phyloP scores from a whole-genome alignment of 2,888 invertebrate species.

The Synanthedon tipuliformis region DNA sequence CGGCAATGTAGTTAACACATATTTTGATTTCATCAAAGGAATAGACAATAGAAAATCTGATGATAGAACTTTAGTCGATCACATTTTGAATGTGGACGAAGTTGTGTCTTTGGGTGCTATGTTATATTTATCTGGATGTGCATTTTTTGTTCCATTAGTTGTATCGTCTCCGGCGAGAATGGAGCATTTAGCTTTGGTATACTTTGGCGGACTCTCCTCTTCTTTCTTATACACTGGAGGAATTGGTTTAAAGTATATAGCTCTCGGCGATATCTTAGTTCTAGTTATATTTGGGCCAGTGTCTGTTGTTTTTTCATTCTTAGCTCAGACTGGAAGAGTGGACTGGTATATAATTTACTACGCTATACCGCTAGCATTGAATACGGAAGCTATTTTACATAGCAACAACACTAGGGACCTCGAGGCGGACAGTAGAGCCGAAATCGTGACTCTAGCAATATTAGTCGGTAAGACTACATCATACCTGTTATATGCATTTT shows the following conservation, averaged over 20 bases:
- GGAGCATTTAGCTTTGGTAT: constrained; percentile 94
- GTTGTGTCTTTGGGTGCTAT: constrained; percentile 90
- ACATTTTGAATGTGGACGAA: constrained; percentile 77
- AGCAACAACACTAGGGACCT: constrained; percentile 95
- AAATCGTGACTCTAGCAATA: constrained; percentile 95
- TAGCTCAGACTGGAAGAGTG: constrained; percentile 92
- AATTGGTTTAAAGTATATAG: constrained; percentile 95
- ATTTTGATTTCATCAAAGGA: constrained; percentile 94
- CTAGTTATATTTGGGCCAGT: constrained; percentile 94
- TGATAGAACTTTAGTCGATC: constrained; percentile 94
- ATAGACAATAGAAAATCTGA: constrained; percentile 94
- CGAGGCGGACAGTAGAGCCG: constrained; percentile 87
- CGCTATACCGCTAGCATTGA: constrained; percentile 92
- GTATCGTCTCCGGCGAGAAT: constrained; percentile 89
- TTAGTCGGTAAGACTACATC: constrained; percentile 91
- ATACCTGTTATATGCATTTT: constrained; percentile 88
- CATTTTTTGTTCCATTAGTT: constrained; percentile 82
- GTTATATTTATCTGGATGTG: constrained; percentile 87
- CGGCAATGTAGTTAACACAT: constrained; percentile 96
- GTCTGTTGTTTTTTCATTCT: constrained; percentile 91
- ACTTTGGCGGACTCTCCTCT: constrained; percentile 94
- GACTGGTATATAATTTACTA: constrained; percentile 93
- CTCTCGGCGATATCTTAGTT: constrained; percentile 91
- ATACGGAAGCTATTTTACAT: constrained; percentile 95
- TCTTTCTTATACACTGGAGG: constrained; percentile 98